A percentile compares a stretch with the other conserved stretches of the same genome.
Evolutionary conservation across 2,797 vertebrate species (phyloP).

Genomic region (Lagorchestes hirsutus): DNA sequence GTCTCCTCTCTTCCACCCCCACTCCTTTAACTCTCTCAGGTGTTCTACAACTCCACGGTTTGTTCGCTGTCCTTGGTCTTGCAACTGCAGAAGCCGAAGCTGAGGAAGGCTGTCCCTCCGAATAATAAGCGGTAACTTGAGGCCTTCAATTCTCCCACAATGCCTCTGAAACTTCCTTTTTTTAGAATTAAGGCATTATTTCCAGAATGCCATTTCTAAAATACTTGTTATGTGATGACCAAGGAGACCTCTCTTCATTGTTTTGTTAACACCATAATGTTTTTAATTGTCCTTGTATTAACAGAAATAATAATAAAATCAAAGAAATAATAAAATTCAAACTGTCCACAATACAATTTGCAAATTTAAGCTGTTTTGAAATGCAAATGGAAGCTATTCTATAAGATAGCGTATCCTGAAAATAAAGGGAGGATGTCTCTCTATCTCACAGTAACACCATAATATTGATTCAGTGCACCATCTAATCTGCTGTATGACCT

Average conservation of each 20-base stretch:
- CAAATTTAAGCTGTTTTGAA: not conserved
- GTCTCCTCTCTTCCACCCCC: not conserved
- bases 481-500: not conserved
- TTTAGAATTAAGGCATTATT: not conserved
- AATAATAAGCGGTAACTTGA: not conserved
- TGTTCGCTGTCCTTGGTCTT: not conserved
- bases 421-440: not conserved
- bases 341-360: not conserved
- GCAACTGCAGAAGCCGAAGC: not conserved
- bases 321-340: not conserved
- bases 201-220: not conserved
- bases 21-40: not conserved
- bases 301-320: not conserved
- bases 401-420: not conserved
- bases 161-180: not conserved
- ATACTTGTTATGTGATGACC: not conserved
- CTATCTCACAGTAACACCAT: not conserved
- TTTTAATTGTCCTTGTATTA: not conserved
- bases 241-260: not conserved
- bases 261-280: not conserved
- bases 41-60: too few relatives aligned
- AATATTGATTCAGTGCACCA: not conserved
- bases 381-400: too few relatives aligned
- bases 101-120: not conserved
- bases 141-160: not conserved